A percentile compares a stretch with the other conserved stretches of the same genome.
Evolutionary conservation across 1,140 invertebrate genomes (phyloP).

Genomic region (Lysiphlebus fabarum): DNA sequence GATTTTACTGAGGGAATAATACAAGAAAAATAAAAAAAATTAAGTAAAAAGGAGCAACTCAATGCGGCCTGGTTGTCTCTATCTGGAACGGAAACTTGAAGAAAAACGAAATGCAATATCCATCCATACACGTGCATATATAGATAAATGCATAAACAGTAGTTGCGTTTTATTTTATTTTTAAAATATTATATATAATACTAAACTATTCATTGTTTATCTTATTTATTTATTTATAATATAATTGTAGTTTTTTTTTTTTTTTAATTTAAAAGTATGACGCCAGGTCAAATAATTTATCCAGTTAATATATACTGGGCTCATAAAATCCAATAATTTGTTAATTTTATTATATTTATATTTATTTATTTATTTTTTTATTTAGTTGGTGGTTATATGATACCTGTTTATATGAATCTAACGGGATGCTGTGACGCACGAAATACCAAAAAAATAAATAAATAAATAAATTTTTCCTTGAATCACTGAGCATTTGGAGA

Average conservation of each 20-base stretch:
- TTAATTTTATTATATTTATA: too few relatives aligned
- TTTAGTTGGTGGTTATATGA: neutral
- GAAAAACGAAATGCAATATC: conserved; percentile 35
- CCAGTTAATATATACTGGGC: neutral
- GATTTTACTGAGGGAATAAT: neutral
- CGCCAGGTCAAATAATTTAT: neutral
- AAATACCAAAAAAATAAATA: conserved; percentile 32
- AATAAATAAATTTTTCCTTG: neutral
- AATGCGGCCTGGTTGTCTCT: conserved; percentile 40
- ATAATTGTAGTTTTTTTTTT: neutral
- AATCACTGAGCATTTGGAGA: neutral
- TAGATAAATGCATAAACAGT: too few relatives aligned
- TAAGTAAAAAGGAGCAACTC: conserved; percentile 25
- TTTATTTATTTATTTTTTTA: too few relatives aligned
- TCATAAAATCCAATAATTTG: conserved; percentile 1
- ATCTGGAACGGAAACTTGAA: conserved; percentile 45
- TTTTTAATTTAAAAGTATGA: neutral
- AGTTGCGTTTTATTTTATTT: too few relatives aligned
- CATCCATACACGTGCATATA: conserved; percentile 21
- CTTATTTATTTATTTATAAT: too few relatives aligned
- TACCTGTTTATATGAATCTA: conserved; percentile 28
- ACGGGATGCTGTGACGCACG: conserved; percentile 36
- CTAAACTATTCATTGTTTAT: too few relatives aligned
- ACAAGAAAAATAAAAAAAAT: conserved; percentile 5
- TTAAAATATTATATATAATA: too few relatives aligned